Evolutionary conservation across 37 sponge, comb jelly and placozoan species (phyloP).

Genomic region (Spongia lamella): DNA sequence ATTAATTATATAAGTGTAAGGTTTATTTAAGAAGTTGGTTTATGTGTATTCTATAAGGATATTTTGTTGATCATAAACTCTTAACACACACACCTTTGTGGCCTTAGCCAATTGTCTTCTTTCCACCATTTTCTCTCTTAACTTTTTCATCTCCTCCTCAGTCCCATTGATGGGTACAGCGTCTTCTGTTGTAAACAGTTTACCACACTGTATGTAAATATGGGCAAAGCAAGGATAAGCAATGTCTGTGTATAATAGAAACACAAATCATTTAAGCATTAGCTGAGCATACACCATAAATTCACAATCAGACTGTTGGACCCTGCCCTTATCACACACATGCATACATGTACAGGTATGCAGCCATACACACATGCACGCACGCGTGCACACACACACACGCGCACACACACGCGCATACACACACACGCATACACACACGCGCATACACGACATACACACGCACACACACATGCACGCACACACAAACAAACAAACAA

Average conservation of each 20-base stretch:
- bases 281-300: slow-evolving; percentile 14
- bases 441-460: too few species aligned
- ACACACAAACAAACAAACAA: too few species aligned
- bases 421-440: neutral
- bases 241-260: too few species aligned
- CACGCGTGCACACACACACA: slow-evolving; percentile 38
- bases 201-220: slow-evolving; percentile 60
- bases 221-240: neutral
- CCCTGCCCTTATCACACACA: neutral
- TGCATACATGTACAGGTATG: slow-evolving; percentile 21
- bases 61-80: too few species aligned
- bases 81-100: slow-evolving; percentile 54
- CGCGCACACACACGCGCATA: slow-evolving; percentile 30
- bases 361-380: slow-evolving; percentile 30
- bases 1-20: too few species aligned
- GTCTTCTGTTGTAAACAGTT: slow-evolving; percentile 33
- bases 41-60: too few species aligned
- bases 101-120: slow-evolving; percentile 56
- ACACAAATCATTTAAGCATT: too few species aligned
- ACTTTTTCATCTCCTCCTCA: slow-evolving; percentile 67
- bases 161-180: slow-evolving; percentile 76
- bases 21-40: too few species aligned
- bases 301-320: neutral
- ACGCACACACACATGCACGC: too few species aligned
- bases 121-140: slow-evolving; percentile 58